Evolutionary conservation across 2,888 invertebrate species (phyloP), one percentile per base, ranked within the genome.

Genomic region (Synergus gifuensis): DNA sequence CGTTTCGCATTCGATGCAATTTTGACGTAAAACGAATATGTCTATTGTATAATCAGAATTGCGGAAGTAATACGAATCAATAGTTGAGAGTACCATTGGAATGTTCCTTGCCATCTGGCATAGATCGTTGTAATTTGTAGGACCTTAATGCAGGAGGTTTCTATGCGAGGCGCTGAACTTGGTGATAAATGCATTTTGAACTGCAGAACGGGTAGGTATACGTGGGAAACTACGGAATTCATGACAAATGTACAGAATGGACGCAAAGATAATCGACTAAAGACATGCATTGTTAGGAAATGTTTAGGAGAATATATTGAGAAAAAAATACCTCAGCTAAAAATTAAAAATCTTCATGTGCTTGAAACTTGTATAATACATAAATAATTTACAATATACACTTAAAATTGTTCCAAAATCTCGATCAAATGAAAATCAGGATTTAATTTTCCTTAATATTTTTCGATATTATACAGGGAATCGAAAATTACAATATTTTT

Each of bases 61-160:
- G 1, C n/a, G 54, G 54, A 78, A 73, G 76, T 78, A 63, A 76
- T 76, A 16, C 62, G 77, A 80, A 78, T 80, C 44, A 78, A 54
- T 16, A 49, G 42, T 64, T 18, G 49, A 54, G n/a, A 49, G 44
- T 80, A 77, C 82, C 83, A 77, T 28, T 73, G 82, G 79, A 85
- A 82, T 85, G 83, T 82, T 84, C 81, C 67, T 80, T 67, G 77
- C 40, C 81, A 76, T 83, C 81, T 83, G 81, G 80, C 78, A 82
- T 80, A 83, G 82, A 80, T 78, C 76, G 81, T 83, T 80, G 84
- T 84, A 85, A 85, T 85, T 85, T 83, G 83, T 83, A 79, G 79
- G 79, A 82, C 82, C 81, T 82, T 83, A 83, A 78, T 78, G 49
- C 79, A n/a, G n/a, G 46, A 78, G 76, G 77, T 62, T 81, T 67